phyloP scores from a whole-genome alignment of 2,888 invertebrate species.

The Nomada flava region DNA sequence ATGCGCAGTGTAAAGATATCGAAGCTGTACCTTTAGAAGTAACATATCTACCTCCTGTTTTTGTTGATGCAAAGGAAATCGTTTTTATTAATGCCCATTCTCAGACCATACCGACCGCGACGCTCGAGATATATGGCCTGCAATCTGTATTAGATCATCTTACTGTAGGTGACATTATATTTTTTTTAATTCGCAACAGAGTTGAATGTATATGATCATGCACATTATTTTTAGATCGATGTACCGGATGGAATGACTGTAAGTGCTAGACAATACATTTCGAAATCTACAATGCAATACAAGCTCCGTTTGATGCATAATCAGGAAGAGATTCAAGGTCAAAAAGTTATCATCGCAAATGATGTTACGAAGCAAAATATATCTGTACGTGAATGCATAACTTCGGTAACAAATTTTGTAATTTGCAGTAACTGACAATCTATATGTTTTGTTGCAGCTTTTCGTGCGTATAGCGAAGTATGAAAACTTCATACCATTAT shows the following conservation, averaged over 20 bases:
- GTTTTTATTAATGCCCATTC: conserved; percentile 74
- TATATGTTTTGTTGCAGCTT: conserved; percentile 71
- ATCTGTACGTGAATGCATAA: conserved; percentile 73
- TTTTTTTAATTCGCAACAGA: not conserved
- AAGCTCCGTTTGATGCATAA: conserved; percentile 79
- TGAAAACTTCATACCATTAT: conserved; percentile 76
- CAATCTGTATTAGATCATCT: conserved; percentile 86
- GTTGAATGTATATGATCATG: not conserved
- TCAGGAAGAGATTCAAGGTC: conserved; percentile 80
- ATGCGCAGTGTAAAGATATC: conserved; percentile 80
- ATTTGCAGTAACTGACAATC: conserved; percentile 7
- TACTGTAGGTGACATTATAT: conserved; percentile 81
- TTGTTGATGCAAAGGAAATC: conserved; percentile 81
- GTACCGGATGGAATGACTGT: conserved; percentile 80
- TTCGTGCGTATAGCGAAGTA: conserved; percentile 79
- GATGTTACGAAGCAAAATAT: conserved; percentile 82
- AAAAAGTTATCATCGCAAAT: conserved; percentile 78
- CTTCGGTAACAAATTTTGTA: not conserved
- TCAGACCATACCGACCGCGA: conserved; percentile 74
- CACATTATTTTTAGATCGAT: conserved; percentile 72
- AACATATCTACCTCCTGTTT: conserved; percentile 83
- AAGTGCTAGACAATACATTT: conserved; percentile 72
- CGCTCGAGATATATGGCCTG: conserved; percentile 84
- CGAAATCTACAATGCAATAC: conserved; percentile 75
- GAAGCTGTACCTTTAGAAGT: conserved; percentile 80